Base-by-base conservation (phyloP, 1,140 invertebrate genomes). In the Dreissena polymorpha region DNA sequence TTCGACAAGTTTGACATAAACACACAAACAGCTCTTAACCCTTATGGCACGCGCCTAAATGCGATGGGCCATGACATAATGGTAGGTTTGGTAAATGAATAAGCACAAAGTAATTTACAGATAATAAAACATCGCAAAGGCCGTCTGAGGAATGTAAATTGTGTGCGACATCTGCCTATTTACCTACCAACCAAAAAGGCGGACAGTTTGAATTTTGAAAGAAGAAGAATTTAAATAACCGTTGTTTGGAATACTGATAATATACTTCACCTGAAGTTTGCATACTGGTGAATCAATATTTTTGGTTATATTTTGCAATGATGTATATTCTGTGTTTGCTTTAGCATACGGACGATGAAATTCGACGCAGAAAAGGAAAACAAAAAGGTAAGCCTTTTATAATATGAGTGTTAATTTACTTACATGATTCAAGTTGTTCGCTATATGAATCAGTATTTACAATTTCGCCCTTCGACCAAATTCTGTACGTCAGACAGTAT, bases 311-410 rank as follows among this genome's bases (percentile, higher is more conserved):
- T 10, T n/a, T n/a, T n/a, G n/a, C n/a, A n/a, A 60, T 5, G 16
- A 60, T n/a, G 12, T n/a, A 23, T 60, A 3, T 5, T 6, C 2
- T n/a, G 16, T n/a, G 21, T 60, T 60, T 60, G 21, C 16, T 60
- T 18, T 18, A 60, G 12, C 16, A 60, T n/a, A 6, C 2, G 10
- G 2, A 60, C 3, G 57, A 60, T 60, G 57, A 60, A 60, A 23
- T 60, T 60, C 57, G 57, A 60, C 21, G 57, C 57, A n/a, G 57
- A 60, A 23, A 60, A 60, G 57, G 57, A 60, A 60, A 60, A 60
- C 57, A 18, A 23, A 23, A 60, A 60, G 21, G 57, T 60, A 60
- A 60, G 39, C 39, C 39, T 39, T 39, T 39, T 39, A 39, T 5
- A 39, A 39, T 39, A 39, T 5, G 8, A 39, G 2, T 39, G 2